Base-by-base conservation (phyloP, 1,140 invertebrate genomes). In the Melanaphis sacchari region DNA sequence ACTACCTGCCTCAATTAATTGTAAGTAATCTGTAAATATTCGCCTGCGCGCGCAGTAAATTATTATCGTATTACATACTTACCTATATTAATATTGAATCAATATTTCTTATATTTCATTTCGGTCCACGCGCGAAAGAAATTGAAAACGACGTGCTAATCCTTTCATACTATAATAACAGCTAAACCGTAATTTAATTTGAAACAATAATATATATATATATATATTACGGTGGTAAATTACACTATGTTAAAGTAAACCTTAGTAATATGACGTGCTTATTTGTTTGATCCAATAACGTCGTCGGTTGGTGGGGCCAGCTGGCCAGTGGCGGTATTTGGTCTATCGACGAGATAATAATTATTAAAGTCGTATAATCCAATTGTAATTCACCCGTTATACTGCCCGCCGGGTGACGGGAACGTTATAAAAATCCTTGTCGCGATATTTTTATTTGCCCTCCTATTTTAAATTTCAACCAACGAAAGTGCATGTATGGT, bases 251-350 rank as follows among this genome's bases (percentile, higher is more conserved):
- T 15, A n/a, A 46, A n/a, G 26, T 87, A 87, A 87, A 87, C 85
- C 85, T 87, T 46, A 31, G 41, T 87, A 46, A 87, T 87, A 46
- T 87, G 31, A 49, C n/a, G 26, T 41, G 43, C 40, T 85, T 43
- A 87, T 87, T 87, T 31, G 9, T 46, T 46, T 87, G 84, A 87
- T 87, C 84, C 84, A 43, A 87, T 87, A 87, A 43, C 4, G 5
- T 49, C 41, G 26, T 21, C 24, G 40, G 40, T 18, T 18, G 41
- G 40, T 24, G 40, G 82, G 15, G 41, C 26, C 40, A 24, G 41
- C 9, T 40, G 15, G 41, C 26, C 26, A 26, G 41, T 11, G 24
- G 82, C 18, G 41, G 43, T 6, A 7, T 11, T 49, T 40, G n/a
- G 59, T 15, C 8, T 43, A 43, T 85, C 40, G 84, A 85, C 31